phyloP scores from a whole-genome alignment of 1,140 invertebrate genomes.

The Zaprionus kolodkinae region DNA sequence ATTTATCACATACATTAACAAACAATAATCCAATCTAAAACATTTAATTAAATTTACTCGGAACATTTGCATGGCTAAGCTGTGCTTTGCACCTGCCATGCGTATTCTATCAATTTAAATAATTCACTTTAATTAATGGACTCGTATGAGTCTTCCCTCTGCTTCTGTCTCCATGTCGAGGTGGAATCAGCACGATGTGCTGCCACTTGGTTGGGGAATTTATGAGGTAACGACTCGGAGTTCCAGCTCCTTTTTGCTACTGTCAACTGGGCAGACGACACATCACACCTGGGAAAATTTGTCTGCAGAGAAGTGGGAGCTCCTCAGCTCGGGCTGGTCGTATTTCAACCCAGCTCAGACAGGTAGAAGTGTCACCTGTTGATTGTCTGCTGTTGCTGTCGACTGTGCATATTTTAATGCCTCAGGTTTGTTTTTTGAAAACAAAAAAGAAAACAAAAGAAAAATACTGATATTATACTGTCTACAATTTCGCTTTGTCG shows the following conservation, averaged over 20 bases:
- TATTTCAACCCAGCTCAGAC: conserved; percentile 29
- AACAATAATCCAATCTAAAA: conserved; percentile 35
- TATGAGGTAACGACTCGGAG: not conserved
- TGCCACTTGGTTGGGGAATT: not conserved
- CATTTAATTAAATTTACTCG: conserved; percentile 36
- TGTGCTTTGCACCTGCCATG: conserved; percentile 13
- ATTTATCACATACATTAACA: conserved; percentile 26
- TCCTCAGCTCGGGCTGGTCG: conserved; percentile 3
- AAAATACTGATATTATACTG: conserved; percentile 21
- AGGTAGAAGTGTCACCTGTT: conserved; percentile 46
- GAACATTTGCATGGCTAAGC: conserved; percentile 28
- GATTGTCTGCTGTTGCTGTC: conserved; percentile 38
- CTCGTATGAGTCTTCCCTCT: conserved; percentile 13
- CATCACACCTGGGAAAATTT: conserved; percentile 32
- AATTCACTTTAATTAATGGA: conserved; percentile 55
- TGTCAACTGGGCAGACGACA: conserved; percentile 21
- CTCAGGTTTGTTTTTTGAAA: conserved; percentile 26
- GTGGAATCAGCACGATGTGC: conserved; percentile 15
- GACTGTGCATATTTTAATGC: conserved; percentile 32
- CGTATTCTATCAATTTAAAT: conserved; percentile 57
- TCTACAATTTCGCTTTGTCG: conserved; percentile 16
- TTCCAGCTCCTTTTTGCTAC: conserved; percentile 30
- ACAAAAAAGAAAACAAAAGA: not conserved
- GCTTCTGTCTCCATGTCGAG: not conserved
- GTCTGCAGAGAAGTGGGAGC: not conserved